Base-by-base conservation (phyloP, 2,888 invertebrate genomes). In the Macaria liturata region DNA sequence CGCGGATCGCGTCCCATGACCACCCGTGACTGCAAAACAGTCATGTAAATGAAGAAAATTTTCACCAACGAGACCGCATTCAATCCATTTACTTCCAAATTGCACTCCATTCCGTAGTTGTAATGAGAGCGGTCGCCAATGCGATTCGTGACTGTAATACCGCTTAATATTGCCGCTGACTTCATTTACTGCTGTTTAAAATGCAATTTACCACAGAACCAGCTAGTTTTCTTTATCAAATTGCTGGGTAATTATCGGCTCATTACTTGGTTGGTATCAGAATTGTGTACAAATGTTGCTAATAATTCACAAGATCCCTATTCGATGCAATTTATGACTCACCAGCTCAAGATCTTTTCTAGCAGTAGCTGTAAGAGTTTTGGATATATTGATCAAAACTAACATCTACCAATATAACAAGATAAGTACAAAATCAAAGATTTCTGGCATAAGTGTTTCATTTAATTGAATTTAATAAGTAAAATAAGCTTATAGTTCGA, bases 41-140 rank as follows among this genome's bases (percentile, higher is more conserved):
- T n/a, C 43, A 58, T 59, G 57, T 69, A 80, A 85, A 81, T 83
- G 74, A 81, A 82, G 78, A 79, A 75, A 82, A 81, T 79, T 78
- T 78, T 80, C 75, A 76, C 66, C 73, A 72, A 65, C 66, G 71
- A 70, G 69, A 71, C 76, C 73, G 75, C 81, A 77, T 79, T 79
- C 76, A 74, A 82, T 81, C 76, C 76, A 83, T 83, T 87, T 80
- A 73, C 76, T 74, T 76, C 78, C 74, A 85, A 86, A 86, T 85
- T 84, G 80, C 81, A 82, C 81, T 83, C 80, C 78, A 77, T 84
- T 84, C 80, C 72, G 74, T 76, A 68, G 69, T 80, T 78, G 82
- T 84, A 85, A 86, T 86, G 78, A 83, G 72, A 71, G 73, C 71
- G 68, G 78, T 80, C 71, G 71, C 69, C 69, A 64, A 71, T 80